Evolutionary conservation across 2,113 vertebrate species (phyloP).

Genomic region (Amphiprion percula): DNA sequence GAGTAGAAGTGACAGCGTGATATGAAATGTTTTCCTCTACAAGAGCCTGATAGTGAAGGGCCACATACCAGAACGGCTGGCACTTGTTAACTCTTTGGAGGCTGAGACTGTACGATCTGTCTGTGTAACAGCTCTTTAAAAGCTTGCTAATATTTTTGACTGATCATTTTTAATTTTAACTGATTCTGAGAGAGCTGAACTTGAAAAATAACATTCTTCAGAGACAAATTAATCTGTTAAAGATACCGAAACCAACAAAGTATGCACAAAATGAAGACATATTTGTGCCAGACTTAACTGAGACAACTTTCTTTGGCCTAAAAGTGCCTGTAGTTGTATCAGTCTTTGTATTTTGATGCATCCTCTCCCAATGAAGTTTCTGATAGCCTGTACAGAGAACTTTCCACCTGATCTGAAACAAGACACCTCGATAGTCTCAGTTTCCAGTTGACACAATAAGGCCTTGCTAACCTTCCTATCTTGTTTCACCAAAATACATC

Average conservation of each 20-base stretch:
- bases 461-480: not conserved
- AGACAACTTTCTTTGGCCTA: not conserved
- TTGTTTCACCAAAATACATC: slow-evolving; percentile 14
- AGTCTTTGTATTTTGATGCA: not conserved
- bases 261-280: not conserved
- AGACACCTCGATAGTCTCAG: slow-evolving; percentile 6
- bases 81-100: slow-evolving; percentile 41
- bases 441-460: slow-evolving; percentile 17
- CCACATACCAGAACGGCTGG: slow-evolving; percentile 30
- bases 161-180: too few relatives aligned
- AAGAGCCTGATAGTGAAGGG: slow-evolving; percentile 39
- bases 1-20: slow-evolving; percentile 35
- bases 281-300: not conserved
- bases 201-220: not conserved
- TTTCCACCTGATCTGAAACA: slow-evolving; percentile 29
- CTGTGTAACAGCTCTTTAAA: not conserved
- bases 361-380: not conserved
- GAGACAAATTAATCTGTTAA: not conserved
- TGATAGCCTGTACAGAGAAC: not conserved
- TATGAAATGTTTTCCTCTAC: slow-evolving; percentile 52
- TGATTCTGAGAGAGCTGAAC: not conserved
- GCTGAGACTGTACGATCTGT: not conserved
- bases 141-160: not conserved
- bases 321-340: not conserved
- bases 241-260: too few relatives aligned